Conservation (phyloP, 1,140 invertebrate genomes). For the Lineus longissimus region DNA sequence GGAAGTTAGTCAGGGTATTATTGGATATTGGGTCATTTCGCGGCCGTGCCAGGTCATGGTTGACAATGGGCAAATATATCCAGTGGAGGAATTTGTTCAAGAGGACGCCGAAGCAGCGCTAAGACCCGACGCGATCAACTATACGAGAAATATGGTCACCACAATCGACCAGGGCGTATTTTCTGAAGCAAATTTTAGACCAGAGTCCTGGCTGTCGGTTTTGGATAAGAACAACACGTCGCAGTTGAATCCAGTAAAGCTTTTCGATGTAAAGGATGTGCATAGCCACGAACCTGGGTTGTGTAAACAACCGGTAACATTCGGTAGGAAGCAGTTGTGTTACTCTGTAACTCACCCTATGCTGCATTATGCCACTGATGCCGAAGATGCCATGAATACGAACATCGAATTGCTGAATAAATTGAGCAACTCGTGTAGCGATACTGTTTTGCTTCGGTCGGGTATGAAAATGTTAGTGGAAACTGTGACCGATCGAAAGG, state of each 20-base stretch:
- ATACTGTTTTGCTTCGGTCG: neutral
- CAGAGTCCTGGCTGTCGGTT: neutral
- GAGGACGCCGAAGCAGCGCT: slow-evolving; percentile 5
- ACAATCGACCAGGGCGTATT: slow-evolving; percentile 3
- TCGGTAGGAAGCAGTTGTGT: slow-evolving; percentile 2
- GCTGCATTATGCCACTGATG: neutral
- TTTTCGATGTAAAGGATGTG: slow-evolving; percentile 1
- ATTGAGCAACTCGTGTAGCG: slow-evolving; percentile 6
- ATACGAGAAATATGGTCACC: slow-evolving; percentile 4
- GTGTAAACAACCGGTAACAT: slow-evolving; percentile 1
- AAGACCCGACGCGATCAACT: slow-evolving; percentile 5
- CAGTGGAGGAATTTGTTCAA: slow-evolving; percentile 1
- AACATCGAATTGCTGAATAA: slow-evolving; percentile 1
- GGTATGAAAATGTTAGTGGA: neutral
- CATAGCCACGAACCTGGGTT: slow-evolving; percentile 5
- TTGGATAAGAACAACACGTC: slow-evolving; percentile 6
- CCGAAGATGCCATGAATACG: neutral
- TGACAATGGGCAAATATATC: neutral
- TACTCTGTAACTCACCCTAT: neutral
- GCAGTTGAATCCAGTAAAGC: slow-evolving; percentile 1
- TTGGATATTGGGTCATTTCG: neutral
- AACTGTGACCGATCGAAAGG: neutral
- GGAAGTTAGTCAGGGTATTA: slow-evolving; percentile 1
- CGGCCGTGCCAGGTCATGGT: neutral
- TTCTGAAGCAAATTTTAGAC: slow-evolving; percentile 3